Evolutionary conservation across 2,113 vertebrate species (phyloP).

Genomic region (Psilopogon haemacephalus): DNA sequence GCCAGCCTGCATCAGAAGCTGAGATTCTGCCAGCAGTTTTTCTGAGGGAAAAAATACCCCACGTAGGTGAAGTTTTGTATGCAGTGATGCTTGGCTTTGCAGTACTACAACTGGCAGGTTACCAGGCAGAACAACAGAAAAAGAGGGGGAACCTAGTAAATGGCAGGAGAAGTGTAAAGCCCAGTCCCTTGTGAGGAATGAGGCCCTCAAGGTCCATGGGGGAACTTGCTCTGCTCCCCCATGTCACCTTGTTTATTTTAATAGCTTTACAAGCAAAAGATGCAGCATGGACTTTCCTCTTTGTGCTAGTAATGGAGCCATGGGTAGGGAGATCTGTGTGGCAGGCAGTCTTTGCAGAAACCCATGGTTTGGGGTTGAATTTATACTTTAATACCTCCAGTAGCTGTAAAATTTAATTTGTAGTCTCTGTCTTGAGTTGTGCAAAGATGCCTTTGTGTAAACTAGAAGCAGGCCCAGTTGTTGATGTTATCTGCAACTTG

Average conservation of each 20-base stretch:
- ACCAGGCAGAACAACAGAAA: background rate
- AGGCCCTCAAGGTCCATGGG: background rate
- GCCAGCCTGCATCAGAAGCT: background rate
- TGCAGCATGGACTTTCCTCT: background rate
- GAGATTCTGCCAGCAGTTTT: background rate
- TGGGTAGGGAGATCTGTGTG: background rate
- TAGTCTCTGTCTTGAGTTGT: background rate
- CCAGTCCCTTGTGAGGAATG: background rate
- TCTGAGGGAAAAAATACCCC: background rate
- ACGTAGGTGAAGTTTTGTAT: background rate
- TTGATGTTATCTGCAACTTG: background rate
- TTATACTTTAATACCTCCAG: background rate
- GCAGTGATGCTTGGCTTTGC: background rate
- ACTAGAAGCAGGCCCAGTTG: background rate
- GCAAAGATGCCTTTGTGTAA: background rate
- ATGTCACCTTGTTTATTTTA: slow-evolving; percentile 10
- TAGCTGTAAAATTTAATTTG: background rate
- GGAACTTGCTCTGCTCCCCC: background rate
- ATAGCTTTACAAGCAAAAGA: background rate
- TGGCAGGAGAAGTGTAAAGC: background rate
- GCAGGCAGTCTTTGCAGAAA: background rate
- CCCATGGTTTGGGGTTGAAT: background rate
- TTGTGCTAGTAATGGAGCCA: background rate
- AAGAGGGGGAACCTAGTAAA: background rate
- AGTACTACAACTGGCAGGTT: background rate